These are phyloP conservation scores for Trachelus troglodyta DNA, from an alignment of 2,888 invertebrate species.

Conservation along the genomic window DNA sequence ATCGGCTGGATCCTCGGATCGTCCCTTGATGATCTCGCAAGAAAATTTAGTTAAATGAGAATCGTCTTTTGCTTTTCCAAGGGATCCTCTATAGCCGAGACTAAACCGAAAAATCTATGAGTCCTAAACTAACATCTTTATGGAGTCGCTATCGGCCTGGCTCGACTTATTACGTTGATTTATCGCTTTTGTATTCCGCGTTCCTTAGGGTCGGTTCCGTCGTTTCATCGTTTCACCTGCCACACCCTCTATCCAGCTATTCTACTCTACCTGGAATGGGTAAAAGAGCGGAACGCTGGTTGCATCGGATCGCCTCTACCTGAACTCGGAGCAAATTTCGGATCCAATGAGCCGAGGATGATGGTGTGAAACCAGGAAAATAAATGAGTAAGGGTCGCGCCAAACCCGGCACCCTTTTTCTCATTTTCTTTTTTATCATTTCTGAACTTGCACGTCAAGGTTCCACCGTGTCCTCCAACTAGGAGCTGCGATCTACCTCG, in stretches of 20 bases:
- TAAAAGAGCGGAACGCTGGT: not conserved
- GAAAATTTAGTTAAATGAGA: no score
- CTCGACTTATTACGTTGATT: slow-evolving; percentile 45
- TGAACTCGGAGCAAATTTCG: not conserved
- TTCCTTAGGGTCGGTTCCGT: not conserved
- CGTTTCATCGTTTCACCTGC: slow-evolving; percentile 26
- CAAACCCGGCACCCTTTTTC: no score
- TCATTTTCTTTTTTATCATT: not conserved
- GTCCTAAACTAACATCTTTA: slow-evolving; percentile 49
- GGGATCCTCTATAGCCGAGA: no score
- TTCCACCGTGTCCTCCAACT: no score
- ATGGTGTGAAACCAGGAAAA: slow-evolving; percentile 3
- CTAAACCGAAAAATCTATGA: slow-evolving; percentile 28
- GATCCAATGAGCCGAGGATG: slow-evolving; percentile 2
- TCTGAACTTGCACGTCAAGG: no score
- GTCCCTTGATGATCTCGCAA: no score
- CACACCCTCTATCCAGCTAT: slow-evolving; percentile 9
- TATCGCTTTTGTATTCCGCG: slow-evolving; percentile 36
- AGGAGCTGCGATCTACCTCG: no score
- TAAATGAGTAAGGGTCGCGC: not conserved
- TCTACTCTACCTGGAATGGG: not conserved
- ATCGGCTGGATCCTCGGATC: no score
- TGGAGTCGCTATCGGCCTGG: slow-evolving; percentile 35
- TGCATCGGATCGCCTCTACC: not conserved
- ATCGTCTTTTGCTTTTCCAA: not conserved